Evolutionary conservation across 2,797 vertebrate species (phyloP).

Genomic region (Heterohyrax brucei): DNA sequence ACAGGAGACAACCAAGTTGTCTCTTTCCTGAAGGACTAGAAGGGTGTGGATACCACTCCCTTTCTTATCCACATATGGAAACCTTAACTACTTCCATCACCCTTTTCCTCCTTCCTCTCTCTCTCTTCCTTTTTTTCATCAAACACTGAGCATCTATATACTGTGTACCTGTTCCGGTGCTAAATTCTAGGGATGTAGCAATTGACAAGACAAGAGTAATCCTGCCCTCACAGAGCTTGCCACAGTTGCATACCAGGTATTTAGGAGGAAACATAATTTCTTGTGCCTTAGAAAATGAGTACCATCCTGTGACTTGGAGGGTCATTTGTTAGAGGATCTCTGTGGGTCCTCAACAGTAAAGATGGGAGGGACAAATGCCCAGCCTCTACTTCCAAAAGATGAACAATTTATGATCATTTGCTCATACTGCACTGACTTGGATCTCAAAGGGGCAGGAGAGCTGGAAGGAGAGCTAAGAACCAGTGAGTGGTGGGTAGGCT

Average conservation of each 20-base stretch:
- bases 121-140: conserved; percentile 50
- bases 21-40: not conserved
- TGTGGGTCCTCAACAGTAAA: not conserved
- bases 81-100: not conserved
- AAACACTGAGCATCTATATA: conserved; percentile 14
- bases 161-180: not conserved
- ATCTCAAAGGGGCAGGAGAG: not conserved
- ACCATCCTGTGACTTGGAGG: not conserved
- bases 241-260: not conserved
- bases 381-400: not conserved
- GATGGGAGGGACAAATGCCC: not conserved
- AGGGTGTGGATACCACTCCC: not conserved
- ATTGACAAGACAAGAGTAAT: not conserved
- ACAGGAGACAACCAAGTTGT: not conserved
- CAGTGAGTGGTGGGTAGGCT: not conserved
- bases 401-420: not conserved
- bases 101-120: not conserved
- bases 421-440: not conserved
- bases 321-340: not conserved
- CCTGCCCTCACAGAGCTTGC: not conserved
- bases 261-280: not conserved
- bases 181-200: not conserved
- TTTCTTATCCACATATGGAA: not conserved
- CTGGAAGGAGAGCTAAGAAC: conserved; percentile 27
- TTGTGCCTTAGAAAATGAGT: conserved; percentile 17